Conservation (phyloP, 2,888 invertebrate genomes). For the Parthenolecanium corni region DNA sequence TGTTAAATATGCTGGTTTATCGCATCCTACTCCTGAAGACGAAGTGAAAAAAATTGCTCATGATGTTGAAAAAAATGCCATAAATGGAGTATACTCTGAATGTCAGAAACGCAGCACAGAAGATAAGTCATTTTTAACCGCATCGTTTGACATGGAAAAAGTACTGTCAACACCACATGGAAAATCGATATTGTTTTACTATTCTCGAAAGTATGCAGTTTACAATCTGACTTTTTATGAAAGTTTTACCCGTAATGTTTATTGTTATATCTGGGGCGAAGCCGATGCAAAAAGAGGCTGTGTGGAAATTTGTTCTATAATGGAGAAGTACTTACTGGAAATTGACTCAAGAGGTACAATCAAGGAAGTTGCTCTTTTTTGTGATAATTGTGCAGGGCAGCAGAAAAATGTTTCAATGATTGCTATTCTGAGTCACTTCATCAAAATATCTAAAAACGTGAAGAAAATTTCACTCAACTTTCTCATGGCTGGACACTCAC, state of each 20-base stretch:
- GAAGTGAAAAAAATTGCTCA: neutral
- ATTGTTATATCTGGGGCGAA: conserved; percentile 27
- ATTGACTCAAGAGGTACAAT: conserved; percentile 31
- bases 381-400: conserved; percentile 32
- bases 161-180: conserved; percentile 1
- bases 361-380: conserved; percentile 30
- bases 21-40: neutral
- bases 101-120: neutral
- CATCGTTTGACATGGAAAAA: conserved; percentile 17
- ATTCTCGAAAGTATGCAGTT: neutral
- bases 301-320: conserved; percentile 15
- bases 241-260: neutral
- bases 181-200: conserved; percentile 10
- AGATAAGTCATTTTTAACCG: neutral
- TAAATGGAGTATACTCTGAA: neutral
- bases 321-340: conserved; percentile 29
- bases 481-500: conserved; percentile 37
- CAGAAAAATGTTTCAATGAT: conserved; percentile 32
- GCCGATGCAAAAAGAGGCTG: conserved; percentile 11
- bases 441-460: neutral
- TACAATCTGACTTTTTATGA: conserved; percentile 23
- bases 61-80: neutral
- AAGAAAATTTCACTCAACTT: conserved; percentile 32
- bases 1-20: neutral
- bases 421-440: neutral